Evolutionary conservation across 2,113 vertebrate genomes (phyloP).

Genomic region (Benitochromis conjunctus): DNA sequence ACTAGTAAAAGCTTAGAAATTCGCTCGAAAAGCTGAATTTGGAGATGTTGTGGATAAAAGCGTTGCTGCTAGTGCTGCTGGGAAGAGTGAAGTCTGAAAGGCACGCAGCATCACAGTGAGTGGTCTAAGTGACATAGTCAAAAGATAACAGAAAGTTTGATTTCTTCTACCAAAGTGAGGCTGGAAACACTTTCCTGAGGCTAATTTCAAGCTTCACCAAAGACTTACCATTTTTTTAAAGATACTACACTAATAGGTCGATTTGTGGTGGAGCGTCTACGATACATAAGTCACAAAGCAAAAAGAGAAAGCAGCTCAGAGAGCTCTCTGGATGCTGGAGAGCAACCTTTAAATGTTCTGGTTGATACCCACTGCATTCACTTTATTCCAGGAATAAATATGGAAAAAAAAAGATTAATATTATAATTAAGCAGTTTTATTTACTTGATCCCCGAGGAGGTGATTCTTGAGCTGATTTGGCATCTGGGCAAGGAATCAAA

Average conservation of each 20-base stretch:
- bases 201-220: neutral
- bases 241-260: neutral
- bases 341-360: neutral
- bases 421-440: neutral
- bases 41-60: neutral
- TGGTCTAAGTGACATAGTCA: neutral
- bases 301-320: neutral
- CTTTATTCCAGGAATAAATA: neutral
- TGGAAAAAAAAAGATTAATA: neutral
- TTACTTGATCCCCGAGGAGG: neutral
- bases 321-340: neutral
- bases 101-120: neutral
- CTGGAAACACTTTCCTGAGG: neutral
- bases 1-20: neutral
- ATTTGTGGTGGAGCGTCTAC: neutral
- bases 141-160: neutral
- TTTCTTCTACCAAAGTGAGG: neutral
- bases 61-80: neutral
- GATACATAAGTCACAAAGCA: slow-evolving; percentile 2
- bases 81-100: slow-evolving; percentile 8
- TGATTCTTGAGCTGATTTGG: neutral
- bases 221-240: neutral
- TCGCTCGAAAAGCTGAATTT: neutral
- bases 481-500: neutral
- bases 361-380: neutral